Evolutionary conservation across 2,888 invertebrate genomes (phyloP), one percentile per base, ranked within the genome.

Genomic region (Camponotus fellah): DNA sequence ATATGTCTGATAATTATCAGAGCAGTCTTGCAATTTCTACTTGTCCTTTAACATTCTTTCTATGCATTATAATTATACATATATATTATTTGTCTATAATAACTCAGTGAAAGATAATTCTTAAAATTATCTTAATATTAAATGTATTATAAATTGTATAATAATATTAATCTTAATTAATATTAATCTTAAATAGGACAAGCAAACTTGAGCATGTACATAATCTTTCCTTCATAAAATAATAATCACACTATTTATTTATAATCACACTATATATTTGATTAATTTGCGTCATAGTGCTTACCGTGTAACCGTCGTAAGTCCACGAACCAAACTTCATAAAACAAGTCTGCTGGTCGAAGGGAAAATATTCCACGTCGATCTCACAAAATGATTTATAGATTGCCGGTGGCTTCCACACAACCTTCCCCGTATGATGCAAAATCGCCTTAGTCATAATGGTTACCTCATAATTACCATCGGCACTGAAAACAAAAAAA

Each of bases 381-480:
- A 98, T 98, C 96, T 98, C 98, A 94, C 98, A 99, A 95, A 98
- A 98, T 92, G 99, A 99, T 96, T 99, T 99, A 96, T 99, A 99
- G 95, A 99, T 99, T 94, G 99, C 99, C 26, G 99, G 99, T 58
- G 99, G 99, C 95, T 99, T 99, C 99, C 99, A 99, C 72, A 97
- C 97, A 88, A 99, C 99, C 95, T 97, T 98, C 37, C 99, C 99
- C 90, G 98, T 98, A 95, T 98, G 97, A 94, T 98, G 98, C 82
- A 99, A 96, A 92, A 98, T 98, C 89, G 99, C 99, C 96, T 99
- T 99, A 90, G 99, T 99, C 98, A 99, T 98, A 95, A 99, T 98
- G 92, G 99, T 99, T 94, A 99, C 98, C 95, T 99, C 99, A 96
- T 99, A 99, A 96, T 99, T 99, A 88, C 99, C 99, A 95, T 99